These are phyloP conservation scores for Drosophila merina DNA, from an alignment of 2,888 invertebrate species.

Conservation along the genomic window DNA sequence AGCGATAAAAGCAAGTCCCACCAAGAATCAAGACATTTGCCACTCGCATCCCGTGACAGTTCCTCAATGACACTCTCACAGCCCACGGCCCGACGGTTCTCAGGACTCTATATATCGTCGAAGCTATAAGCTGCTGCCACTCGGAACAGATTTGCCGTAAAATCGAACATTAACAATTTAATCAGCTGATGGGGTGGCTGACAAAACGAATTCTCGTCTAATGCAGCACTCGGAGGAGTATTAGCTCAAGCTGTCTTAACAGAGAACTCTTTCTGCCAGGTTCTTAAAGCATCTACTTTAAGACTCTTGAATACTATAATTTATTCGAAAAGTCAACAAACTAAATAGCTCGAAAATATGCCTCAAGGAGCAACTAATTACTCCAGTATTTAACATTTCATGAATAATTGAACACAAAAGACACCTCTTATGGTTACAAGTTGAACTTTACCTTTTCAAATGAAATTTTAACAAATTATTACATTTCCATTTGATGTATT, in stretches of 20 bases:
- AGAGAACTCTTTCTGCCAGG: not conserved
- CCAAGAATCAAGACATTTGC: constrained; percentile 44
- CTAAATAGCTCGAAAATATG: not conserved
- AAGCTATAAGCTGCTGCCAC: constrained; percentile 1
- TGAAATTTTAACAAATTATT: too few species aligned
- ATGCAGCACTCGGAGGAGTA: not conserved
- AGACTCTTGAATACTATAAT: not conserved
- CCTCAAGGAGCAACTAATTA: not conserved
- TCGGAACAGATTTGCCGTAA: constrained; percentile 25
- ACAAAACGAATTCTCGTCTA: constrained; percentile 37
- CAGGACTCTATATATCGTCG: not conserved
- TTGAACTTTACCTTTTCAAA: too few species aligned
- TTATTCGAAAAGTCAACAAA: not conserved
- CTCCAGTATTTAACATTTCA: not conserved
- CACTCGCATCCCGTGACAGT: constrained; percentile 8
- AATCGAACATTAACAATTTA: constrained; percentile 47
- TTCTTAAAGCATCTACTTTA: not conserved
- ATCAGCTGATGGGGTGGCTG: constrained; percentile 40
- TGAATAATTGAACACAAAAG: constrained; percentile 1
- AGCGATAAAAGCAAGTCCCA: constrained; percentile 42
- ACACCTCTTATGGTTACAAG: not conserved
- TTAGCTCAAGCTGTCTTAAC: constrained; percentile 6
- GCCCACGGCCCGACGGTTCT: not conserved
- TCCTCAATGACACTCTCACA: constrained; percentile 8
- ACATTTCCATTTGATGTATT: too few species aligned